Percentiles rank a stretch among this genome's conserved stretches.
These are phyloP conservation scores for Lagocephalus sceleratus DNA, from an alignment of 2,797 vertebrate genomes.

Conservation along the genomic window DNA sequence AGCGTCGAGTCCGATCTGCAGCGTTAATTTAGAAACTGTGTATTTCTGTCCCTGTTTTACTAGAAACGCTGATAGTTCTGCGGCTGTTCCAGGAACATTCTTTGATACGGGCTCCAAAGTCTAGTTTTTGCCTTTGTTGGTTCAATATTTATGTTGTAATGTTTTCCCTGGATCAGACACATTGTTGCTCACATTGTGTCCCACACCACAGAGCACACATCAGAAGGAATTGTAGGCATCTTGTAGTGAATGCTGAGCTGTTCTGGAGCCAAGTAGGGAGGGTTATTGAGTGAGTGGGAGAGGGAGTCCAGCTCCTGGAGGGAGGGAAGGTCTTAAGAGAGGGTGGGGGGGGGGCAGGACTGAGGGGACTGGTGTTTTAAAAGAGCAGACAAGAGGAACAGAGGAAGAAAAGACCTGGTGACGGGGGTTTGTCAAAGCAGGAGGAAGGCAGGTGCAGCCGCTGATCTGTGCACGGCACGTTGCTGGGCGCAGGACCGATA, in stretches of 20 bases:
- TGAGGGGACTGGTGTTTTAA: constrained; percentile 27
- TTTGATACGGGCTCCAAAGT: constrained; percentile 21
- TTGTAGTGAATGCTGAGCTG: constrained; percentile 77
- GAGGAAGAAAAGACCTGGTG: constrained; percentile 28
- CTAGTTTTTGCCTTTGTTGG: not conserved
- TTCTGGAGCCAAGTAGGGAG: constrained; percentile 72
- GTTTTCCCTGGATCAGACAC: constrained; percentile 3
- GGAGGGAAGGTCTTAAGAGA: constrained; percentile 61
- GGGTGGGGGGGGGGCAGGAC: constrained; percentile 54
- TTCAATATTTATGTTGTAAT: constrained; percentile 15
- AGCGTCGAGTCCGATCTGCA: not conserved
- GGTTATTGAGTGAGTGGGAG: constrained; percentile 41
- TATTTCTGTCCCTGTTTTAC: constrained; percentile 6
- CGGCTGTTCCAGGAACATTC: constrained; percentile 2
- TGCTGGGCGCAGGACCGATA: constrained; percentile 63
- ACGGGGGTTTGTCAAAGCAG: constrained; percentile 12
- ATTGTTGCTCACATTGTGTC: too few relatives aligned
- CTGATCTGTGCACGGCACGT: constrained; percentile 28
- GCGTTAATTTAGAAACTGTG: not conserved
- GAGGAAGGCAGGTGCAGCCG: constrained; percentile 43
- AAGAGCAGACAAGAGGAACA: constrained; percentile 36
- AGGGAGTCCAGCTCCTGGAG: constrained; percentile 54
- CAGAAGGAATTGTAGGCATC: constrained; percentile 93
- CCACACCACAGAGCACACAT: constrained; percentile 61
- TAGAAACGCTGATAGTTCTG: constrained; percentile 2